phyloP scores from a whole-genome alignment of 2,797 vertebrate genomes.

The Enteromius anoplus region DNA sequence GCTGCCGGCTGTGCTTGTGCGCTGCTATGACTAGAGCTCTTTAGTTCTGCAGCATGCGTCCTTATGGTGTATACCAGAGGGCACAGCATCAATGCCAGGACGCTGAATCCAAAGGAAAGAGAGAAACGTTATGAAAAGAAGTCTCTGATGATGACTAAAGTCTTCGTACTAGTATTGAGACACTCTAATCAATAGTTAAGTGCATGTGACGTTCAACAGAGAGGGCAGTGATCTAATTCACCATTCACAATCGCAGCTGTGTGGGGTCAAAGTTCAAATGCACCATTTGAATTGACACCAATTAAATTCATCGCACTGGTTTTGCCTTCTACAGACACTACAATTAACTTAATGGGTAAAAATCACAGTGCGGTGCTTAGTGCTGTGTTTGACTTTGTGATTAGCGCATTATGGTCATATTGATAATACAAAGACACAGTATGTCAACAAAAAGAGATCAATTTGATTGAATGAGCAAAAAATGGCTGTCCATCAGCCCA shows the following conservation, averaged over 20 bases:
- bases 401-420: background rate
- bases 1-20: constrained; percentile 1
- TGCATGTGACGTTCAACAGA: background rate
- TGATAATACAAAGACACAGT: constrained; percentile 2
- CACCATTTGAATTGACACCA: background rate
- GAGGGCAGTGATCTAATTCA: constrained; percentile 32
- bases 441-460: constrained; percentile 16
- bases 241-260: background rate
- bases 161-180: background rate
- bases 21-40: constrained; percentile 15
- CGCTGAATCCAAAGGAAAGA: constrained; percentile 24
- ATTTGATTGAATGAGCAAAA: background rate
- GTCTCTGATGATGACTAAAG: background rate
- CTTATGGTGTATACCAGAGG: constrained; percentile 50
- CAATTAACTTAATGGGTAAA: constrained; percentile 34
- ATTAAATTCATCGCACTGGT: background rate
- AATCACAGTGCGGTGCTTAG: constrained; percentile 1
- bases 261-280: constrained; percentile 35
- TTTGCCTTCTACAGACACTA: background rate
- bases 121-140: constrained; percentile 10
- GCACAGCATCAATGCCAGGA: constrained; percentile 46
- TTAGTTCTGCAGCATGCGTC: constrained; percentile 20
- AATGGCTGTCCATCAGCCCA: background rate
- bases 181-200: constrained; percentile 23
- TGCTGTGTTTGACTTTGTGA: constrained; percentile 14